These are phyloP conservation scores for Oryzias dopingdopingensis DNA, from an alignment of 2,797 vertebrate species.

Conservation along the genomic window DNA sequence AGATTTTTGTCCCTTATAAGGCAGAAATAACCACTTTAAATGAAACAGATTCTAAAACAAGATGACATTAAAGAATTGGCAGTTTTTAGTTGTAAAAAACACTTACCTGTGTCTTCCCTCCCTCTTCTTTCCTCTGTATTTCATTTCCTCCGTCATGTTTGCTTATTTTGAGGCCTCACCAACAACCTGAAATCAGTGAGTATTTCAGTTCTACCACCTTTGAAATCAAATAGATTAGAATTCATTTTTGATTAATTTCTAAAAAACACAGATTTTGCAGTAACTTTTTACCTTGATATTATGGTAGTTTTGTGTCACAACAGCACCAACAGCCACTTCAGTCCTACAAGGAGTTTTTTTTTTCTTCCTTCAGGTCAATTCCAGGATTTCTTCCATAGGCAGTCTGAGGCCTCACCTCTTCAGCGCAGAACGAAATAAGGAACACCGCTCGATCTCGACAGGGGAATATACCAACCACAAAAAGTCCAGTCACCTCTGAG, in stretches of 20 bases:
- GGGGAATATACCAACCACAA: too few relatives aligned
- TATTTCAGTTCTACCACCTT: background rate
- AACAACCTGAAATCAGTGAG: background rate
- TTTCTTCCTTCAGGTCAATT: constrained; percentile 3
- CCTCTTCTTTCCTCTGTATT: constrained; percentile 60
- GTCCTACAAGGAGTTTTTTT: background rate
- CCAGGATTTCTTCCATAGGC: constrained; percentile 2
- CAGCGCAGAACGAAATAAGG: background rate
- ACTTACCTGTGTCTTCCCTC: constrained; percentile 72
- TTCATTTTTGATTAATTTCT: too few relatives aligned
- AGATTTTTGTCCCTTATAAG: constrained; percentile 4
- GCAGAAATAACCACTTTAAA: background rate
- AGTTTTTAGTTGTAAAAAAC: background rate
- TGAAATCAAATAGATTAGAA: too few relatives aligned
- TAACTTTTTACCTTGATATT: constrained; percentile 26
- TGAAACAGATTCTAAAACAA: constrained; percentile 5
- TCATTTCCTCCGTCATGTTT: constrained; percentile 70
- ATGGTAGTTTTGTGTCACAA: constrained; percentile 10
- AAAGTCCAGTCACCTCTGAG: background rate
- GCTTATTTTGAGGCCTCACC: constrained; percentile 6
- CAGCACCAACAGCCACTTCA: background rate
- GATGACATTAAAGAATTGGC: constrained; percentile 1
- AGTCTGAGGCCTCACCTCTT: background rate
- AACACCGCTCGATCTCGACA: too few relatives aligned
- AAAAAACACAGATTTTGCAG: constrained; percentile 1